Conservation (phyloP, 1,140 invertebrate species). For the Tetramorium alpestre region DNA sequence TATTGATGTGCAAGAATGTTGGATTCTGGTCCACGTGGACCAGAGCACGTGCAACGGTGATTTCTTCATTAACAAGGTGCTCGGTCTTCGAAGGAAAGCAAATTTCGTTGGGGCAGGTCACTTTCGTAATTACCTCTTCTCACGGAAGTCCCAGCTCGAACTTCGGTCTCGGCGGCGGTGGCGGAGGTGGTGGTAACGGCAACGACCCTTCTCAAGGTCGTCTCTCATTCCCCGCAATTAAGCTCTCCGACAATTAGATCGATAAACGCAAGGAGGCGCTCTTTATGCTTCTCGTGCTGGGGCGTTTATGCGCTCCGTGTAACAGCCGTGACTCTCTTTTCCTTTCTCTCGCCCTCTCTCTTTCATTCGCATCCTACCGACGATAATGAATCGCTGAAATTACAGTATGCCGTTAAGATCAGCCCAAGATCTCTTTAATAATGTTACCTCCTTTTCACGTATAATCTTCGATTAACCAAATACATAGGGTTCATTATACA, state of each 20-base stretch:
- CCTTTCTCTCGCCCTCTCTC: constrained; percentile 13
- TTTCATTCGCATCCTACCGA: constrained; percentile 23
- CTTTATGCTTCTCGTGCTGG: constrained; percentile 34
- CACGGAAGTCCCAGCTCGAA: constrained; percentile 79
- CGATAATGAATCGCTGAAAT: constrained; percentile 52
- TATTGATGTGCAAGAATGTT: not conserved
- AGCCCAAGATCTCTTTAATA: constrained; percentile 47
- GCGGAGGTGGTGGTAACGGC: constrained; percentile 13
- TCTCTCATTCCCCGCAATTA: constrained; percentile 78
- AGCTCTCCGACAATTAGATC: constrained; percentile 79
- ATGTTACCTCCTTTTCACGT: not conserved
- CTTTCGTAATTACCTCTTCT: constrained; percentile 80
- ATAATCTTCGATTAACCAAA: constrained; percentile 46
- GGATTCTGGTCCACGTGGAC: constrained; percentile 41
- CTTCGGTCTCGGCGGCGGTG: constrained; percentile 57
- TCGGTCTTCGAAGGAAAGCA: constrained; percentile 68
- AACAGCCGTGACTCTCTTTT: constrained; percentile 41
- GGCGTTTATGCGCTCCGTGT: constrained; percentile 56
- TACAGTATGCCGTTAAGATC: constrained; percentile 50
- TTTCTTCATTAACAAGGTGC: constrained; percentile 75
- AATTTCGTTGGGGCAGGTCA: constrained; percentile 80
- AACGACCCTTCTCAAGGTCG: constrained; percentile 76
- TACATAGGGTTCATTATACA: not conserved
- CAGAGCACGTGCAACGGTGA: constrained; percentile 52
- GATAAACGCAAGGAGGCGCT: constrained; percentile 72